Conservation (phyloP, 2,888 invertebrate species). For the Diaprepes abbreviatus region DNA sequence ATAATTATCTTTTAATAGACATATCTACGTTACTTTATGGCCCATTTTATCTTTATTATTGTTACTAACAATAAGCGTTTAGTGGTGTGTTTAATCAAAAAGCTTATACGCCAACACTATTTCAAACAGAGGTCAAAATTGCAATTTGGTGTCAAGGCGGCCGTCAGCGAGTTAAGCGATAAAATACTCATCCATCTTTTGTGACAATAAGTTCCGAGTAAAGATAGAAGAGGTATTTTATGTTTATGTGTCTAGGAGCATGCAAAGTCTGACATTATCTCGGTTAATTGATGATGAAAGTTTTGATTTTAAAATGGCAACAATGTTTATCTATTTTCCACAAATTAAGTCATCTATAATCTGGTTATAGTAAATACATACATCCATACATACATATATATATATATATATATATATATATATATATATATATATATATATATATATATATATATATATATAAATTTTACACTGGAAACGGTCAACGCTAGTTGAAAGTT, state of each 20-base stretch:
- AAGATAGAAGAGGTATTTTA: no score
- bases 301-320: no score
- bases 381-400: not conserved
- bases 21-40: not conserved
- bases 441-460: not conserved
- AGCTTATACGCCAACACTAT: constrained; percentile 21
- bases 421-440: not conserved
- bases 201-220: no score
- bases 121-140: constrained; percentile 23
- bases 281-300: no score
- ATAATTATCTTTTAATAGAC: not conserved
- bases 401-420: not conserved
- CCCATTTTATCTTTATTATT: constrained; percentile 1
- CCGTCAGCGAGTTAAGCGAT: constrained; percentile 18
- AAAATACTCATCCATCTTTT: constrained; percentile 30
- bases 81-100: constrained; percentile 19
- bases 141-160: constrained; percentile 32
- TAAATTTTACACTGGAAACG: no score
- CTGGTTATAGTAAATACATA: no score
- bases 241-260: no score
- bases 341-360: no score
- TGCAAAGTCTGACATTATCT: no score
- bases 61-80: not conserved
- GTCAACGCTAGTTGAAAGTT: no score
- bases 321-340: no score